Conservation (phyloP, 2,888 invertebrate species). For the Sphaerolaimus hirsutus region DNA sequence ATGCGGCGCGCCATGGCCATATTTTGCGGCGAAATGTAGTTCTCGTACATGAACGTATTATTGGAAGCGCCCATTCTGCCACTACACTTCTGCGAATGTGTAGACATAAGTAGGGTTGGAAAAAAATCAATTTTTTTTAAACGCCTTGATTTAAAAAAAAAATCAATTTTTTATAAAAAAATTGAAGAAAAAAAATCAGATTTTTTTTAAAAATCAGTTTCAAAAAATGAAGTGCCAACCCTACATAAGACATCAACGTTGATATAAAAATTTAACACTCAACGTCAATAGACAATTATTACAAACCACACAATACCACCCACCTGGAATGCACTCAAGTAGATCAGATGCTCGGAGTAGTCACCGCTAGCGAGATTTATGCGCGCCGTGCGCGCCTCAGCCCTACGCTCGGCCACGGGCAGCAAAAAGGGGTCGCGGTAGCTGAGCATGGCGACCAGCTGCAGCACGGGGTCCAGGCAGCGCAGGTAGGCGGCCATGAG, state of each 20-base stretch:
- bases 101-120: no score
- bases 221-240: no score
- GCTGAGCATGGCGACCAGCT: slow-evolving; percentile 62
- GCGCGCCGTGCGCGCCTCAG: slow-evolving; percentile 40
- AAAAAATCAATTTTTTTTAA: no score
- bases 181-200: no score
- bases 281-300: no score
- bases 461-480: slow-evolving; percentile 71
- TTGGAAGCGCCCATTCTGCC: slow-evolving; percentile 5
- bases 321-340: slow-evolving; percentile 50
- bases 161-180: no score
- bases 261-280: no score
- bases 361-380: slow-evolving; percentile 48
- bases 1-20: neutral
- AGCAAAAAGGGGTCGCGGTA: slow-evolving; percentile 42
- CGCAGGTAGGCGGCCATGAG: slow-evolving; percentile 64
- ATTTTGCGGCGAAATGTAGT: slow-evolving; percentile 10
- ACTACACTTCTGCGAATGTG: no score
- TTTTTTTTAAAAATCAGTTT: no score
- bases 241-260: no score
- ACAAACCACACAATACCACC: slow-evolving; percentile 36
- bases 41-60: slow-evolving; percentile 4
- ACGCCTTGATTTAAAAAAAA: no score
- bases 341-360: slow-evolving; percentile 66
- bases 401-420: slow-evolving; percentile 42